A percentile compares a stretch with the other conserved stretches of the same genome.
These are phyloP conservation scores for Mylabris phalerata DNA, from an alignment of 1,140 invertebrate genomes.

Conservation along the genomic window DNA sequence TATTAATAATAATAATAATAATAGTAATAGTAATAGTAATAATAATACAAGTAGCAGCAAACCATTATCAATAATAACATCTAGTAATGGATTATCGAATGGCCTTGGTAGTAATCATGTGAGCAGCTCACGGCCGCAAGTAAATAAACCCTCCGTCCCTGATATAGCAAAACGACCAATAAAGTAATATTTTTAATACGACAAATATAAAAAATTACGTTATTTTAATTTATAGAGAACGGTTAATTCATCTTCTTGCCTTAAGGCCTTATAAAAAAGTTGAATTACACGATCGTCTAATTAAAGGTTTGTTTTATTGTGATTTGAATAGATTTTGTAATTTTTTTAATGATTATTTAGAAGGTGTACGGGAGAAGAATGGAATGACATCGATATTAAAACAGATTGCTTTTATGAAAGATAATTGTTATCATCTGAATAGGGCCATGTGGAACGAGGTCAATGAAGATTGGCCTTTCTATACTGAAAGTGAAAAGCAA, in stretches of 20 bases:
- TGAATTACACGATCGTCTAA: slow-evolving; percentile 73
- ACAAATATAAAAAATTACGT: background rate
- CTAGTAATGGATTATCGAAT: slow-evolving; percentile 36
- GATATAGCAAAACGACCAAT: slow-evolving; percentile 64
- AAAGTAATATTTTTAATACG: slow-evolving; percentile 44
- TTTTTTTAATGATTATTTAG: slow-evolving; percentile 43
- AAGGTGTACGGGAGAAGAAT: slow-evolving; percentile 78
- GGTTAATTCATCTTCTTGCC: slow-evolving; percentile 87
- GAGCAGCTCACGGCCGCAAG: slow-evolving; percentile 33
- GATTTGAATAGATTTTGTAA: background rate
- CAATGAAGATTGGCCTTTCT: slow-evolving; percentile 89
- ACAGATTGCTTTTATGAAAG: slow-evolving; percentile 70
- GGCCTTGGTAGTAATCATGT: slow-evolving; percentile 40
- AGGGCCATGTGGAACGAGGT: slow-evolving; percentile 87
- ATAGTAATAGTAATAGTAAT: background rate
- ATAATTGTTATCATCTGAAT: slow-evolving; percentile 81
- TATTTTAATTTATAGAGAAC: slow-evolving; percentile 58
- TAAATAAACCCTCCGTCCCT: slow-evolving; percentile 44
- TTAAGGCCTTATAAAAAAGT: slow-evolving; percentile 88
- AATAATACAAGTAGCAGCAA: slow-evolving; percentile 2
- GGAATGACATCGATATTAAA: slow-evolving; percentile 64
- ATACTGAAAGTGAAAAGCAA: slow-evolving; percentile 79
- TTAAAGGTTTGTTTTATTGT: slow-evolving; percentile 54
- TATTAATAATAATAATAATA: background rate
- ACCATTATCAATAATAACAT: slow-evolving; percentile 26